Evolutionary conservation across 2,797 vertebrate genomes (phyloP), one percentile per base, ranked within the genome.

Genomic region (Urophycis tenuis): DNA sequence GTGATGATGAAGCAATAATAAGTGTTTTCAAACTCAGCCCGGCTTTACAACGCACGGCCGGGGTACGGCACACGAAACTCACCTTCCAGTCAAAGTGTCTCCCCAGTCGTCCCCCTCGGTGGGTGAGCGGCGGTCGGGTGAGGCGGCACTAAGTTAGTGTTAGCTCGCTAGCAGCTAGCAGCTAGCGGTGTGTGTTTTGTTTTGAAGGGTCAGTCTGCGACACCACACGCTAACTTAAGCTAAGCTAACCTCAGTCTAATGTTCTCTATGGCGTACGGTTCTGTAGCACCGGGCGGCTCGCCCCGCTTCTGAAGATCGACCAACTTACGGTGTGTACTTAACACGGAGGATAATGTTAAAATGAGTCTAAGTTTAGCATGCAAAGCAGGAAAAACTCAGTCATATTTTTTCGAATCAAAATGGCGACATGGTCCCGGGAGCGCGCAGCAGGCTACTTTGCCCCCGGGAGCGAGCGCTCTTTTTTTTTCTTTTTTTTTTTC

Each of bases 361-460:
- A 81, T 83, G 72, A 77, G 71, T 84, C 84, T 86, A 89, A 86
- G 84, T 90, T 88, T 89, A 91, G 88, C 91, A 88, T 81, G 85
- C 85, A 88, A 90, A 88, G 87, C 89, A 49, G 45, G 45, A 70
- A 70, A 92, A 93, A 93, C 91, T 88, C 90, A 87, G 85, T 92
- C 91, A 92, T 92, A 91, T 93, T 92, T 92, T 92, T 93, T 93
- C 89, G 86, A 92, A 91, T 93, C 93, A 94, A 94, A 94, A 94
- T 94, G 94, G 94, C 94, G 94, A 91, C 88, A 88, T 83, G 83
- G 84, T 75, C 72, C 76, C 90, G 89, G 73, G 91, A 83, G 85
- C 92, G 92, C 91, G 91, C 91, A 86, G 53, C 2, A 36, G 81
- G 81, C 17, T 60, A 60, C 53, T 60, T 60, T 60, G 33, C 30